Evolutionary conservation across 2,113 vertebrate species (phyloP).

Genomic region (Entomyzon cyanotis): DNA sequence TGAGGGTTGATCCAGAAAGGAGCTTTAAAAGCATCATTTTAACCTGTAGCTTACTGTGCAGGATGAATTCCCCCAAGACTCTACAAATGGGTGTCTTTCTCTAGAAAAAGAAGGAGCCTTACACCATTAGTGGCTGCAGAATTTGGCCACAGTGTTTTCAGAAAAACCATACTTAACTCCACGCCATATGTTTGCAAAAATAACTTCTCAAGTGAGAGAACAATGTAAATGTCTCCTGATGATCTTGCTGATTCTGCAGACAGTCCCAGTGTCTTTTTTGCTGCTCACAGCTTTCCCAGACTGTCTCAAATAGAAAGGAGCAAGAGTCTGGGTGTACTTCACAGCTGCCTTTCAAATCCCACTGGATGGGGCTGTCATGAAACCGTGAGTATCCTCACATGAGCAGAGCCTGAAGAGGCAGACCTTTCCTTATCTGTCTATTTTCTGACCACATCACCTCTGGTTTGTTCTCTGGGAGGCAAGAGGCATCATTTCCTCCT

Average conservation of each 20-base stretch:
- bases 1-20: background rate
- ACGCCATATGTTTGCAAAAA: constrained; percentile 53
- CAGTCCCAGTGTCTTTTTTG: constrained; percentile 17
- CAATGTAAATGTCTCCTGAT: constrained; percentile 20
- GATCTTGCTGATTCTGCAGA: constrained; percentile 60
- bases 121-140: background rate
- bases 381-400: background rate
- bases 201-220: constrained; percentile 30
- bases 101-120: background rate
- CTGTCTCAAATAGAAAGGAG: constrained; percentile 40
- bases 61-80: background rate
- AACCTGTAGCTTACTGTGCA: background rate
- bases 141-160: background rate
- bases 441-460: background rate
- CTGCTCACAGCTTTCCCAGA: constrained; percentile 51
- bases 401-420: background rate
- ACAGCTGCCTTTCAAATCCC: constrained; percentile 43
- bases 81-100: background rate
- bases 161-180: background rate
- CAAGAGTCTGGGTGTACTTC: background rate
- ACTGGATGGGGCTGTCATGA: background rate
- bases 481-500: background rate
- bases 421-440: background rate
- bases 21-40: background rate
- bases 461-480: background rate